These are phyloP conservation scores for Protobothrops flavoviridis DNA, from an alignment of 2,113 vertebrate genomes.

Conservation along the genomic window DNA sequence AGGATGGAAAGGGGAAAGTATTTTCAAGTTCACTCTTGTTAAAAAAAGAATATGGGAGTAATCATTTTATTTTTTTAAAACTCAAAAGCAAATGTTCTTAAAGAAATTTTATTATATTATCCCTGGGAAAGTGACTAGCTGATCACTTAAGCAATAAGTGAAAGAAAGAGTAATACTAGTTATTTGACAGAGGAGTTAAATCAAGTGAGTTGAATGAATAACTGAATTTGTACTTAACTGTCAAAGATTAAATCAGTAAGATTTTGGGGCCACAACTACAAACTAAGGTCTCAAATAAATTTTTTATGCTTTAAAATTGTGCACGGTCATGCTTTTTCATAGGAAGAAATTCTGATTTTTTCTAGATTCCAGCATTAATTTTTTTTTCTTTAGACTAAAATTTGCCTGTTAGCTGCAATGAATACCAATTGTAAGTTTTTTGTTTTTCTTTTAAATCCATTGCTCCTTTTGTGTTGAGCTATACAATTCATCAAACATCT, in stretches of 20 bases:
- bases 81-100: not conserved
- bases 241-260: constrained; percentile 48
- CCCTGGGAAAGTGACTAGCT: not conserved
- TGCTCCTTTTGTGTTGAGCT: constrained; percentile 52
- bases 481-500: not conserved
- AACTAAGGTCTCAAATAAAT: constrained; percentile 35
- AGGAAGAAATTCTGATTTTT: constrained; percentile 46
- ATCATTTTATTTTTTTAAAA: not conserved
- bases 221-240: constrained; percentile 43
- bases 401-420: constrained; percentile 66
- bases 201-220: constrained; percentile 43
- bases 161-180: not conserved
- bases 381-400: constrained; percentile 59
- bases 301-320: constrained; percentile 39
- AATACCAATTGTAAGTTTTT: constrained; percentile 66
- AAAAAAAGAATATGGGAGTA: not conserved
- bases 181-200: not conserved
- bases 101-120: not conserved
- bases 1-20: constrained; percentile 3
- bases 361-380: constrained; percentile 57
- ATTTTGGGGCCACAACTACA: constrained; percentile 34
- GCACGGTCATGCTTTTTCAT: constrained; percentile 26
- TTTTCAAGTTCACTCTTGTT: constrained; percentile 39
- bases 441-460: constrained; percentile 60
- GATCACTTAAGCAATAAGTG: constrained; percentile 30